Base-by-base conservation (phyloP, 1,140 invertebrate genomes). In the Drosophila grimshawi region DNA sequence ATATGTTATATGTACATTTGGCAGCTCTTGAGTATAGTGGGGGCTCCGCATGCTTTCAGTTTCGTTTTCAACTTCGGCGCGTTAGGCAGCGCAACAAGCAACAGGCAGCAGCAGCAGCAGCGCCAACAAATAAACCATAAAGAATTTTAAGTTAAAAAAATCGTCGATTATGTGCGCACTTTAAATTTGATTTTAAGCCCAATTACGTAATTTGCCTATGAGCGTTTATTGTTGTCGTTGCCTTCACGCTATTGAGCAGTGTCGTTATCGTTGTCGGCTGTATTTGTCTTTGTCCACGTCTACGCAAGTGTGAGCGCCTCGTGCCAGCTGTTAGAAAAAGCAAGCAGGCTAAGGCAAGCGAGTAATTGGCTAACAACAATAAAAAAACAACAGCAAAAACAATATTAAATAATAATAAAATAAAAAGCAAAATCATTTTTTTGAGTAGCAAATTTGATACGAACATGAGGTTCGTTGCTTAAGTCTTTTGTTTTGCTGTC, bases 41-140 rank as follows among this genome's bases (percentile, higher is more conserved):
- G 63, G 64, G 66, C 66, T 51, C 62, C 49, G 73, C 49, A 65
- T 43, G 65, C 60, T 81, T 89, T 89, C 85, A 89, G 85, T 89
- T 89, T 89, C 85, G 80, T 78, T 89, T 77, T 81, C 29, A 75
- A 52, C 77, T 76, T 76, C 78, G 85, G 43, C 85, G 81, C 71
- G 85, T 75, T 70, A 63, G 76, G 85, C 80, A 88, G 83, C 77
- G 77, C 19, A 19, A 19, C 19, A 19, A 19, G 19, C 19, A 19
- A 19, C 1, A 19, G 2, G 19, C 19, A 19, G 46, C 59, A 61
- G n/a, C 33, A 75, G n/a, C 57, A 67, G 52, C 64, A 66, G 59
- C n/a, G 72, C 2, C 52, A 46, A 27, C 7, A 60, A 39, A 65
- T 4, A 53, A 32, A 55, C 41, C 37, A 66, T 11, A 49, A n/a